Conservation (phyloP, 2,113 vertebrate species). For the Arothron firmamentum region DNA sequence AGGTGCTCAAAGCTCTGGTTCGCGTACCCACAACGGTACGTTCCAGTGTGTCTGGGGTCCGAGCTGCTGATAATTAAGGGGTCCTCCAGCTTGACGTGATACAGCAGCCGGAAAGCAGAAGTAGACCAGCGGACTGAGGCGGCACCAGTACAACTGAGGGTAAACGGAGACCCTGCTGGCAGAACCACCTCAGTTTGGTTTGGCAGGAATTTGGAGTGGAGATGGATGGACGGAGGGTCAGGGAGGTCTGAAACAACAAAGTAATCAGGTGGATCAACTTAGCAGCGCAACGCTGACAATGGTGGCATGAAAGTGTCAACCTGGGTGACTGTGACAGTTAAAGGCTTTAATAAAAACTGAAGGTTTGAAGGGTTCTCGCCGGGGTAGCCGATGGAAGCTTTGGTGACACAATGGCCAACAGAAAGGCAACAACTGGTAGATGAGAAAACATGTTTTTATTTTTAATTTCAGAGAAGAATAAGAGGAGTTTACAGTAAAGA, state of each 20-base stretch:
- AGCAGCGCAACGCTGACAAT: not conserved
- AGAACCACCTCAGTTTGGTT: slow-evolving; percentile 39
- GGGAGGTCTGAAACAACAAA: slow-evolving; percentile 37
- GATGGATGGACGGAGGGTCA: slow-evolving; percentile 29
- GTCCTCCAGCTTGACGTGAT: rapidly evolving
- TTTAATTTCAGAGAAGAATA: not conserved
- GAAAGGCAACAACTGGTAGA: not conserved
- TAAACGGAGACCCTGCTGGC: slow-evolving; percentile 16
- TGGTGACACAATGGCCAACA: not conserved
- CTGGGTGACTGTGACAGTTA: too few relatives aligned
- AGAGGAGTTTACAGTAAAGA: not conserved
- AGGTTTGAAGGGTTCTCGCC: too few relatives aligned
- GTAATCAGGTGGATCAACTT: not conserved
- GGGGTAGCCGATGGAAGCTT: too few relatives aligned
- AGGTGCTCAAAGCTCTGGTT: slow-evolving; percentile 31
- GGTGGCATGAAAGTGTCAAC: too few relatives aligned
- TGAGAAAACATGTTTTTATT: slow-evolving; percentile 24
- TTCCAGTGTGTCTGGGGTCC: slow-evolving; percentile 53
- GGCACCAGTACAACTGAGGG: slow-evolving; percentile 56
- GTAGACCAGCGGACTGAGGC: slow-evolving; percentile 20
- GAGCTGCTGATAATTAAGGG: not conserved
- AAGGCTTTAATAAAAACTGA: not conserved
- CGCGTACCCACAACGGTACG: slow-evolving; percentile 57
- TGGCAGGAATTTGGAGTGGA: slow-evolving; percentile 34
- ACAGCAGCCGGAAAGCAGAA: not conserved